Conservation (phyloP, 2,797 vertebrate genomes). For the Acanthopagrus latus region DNA sequence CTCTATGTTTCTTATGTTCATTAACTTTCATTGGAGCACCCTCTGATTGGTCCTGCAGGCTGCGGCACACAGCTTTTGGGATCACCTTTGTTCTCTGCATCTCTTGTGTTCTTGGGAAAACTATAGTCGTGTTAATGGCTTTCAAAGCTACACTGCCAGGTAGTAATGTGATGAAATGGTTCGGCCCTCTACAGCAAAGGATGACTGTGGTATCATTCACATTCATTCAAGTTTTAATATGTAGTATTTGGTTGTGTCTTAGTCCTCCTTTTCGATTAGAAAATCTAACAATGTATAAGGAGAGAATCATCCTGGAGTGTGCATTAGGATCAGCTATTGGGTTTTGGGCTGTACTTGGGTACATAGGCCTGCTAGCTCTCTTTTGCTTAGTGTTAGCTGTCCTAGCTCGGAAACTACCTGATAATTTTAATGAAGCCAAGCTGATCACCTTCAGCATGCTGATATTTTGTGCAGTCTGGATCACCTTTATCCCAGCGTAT, state of each 20-base stretch:
- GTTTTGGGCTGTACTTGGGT: neutral
- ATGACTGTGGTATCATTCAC: conserved; percentile 72
- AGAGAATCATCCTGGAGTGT: neutral
- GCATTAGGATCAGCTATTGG: neutral
- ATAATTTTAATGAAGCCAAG: conserved; percentile 61
- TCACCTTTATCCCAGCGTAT: conserved; percentile 27
- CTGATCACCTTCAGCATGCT: conserved; percentile 76
- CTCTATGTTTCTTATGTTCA: conserved; percentile 77
- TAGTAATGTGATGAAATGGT: conserved; percentile 75
- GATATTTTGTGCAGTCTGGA: conserved; percentile 31
- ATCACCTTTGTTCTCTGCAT: conserved; percentile 77
- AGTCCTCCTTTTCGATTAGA: conserved; percentile 62
- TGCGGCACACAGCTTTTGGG: conserved; percentile 73
- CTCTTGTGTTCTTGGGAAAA: conserved; percentile 73
- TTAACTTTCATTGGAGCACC: conserved; percentile 74
- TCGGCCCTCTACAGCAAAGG: conserved; percentile 70
- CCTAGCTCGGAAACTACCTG: neutral
- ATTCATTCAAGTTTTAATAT: conserved; percentile 59
- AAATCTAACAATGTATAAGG: neutral
- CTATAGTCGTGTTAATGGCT: conserved; percentile 72
- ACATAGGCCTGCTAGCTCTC: neutral
- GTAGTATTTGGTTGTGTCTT: neutral
- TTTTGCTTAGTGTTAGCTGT: neutral
- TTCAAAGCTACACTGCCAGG: conserved; percentile 75
- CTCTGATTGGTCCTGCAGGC: conserved; percentile 72